phyloP scores from a whole-genome alignment of 2,113 vertebrate genomes.

The Kobus ellipsiprymnus region DNA sequence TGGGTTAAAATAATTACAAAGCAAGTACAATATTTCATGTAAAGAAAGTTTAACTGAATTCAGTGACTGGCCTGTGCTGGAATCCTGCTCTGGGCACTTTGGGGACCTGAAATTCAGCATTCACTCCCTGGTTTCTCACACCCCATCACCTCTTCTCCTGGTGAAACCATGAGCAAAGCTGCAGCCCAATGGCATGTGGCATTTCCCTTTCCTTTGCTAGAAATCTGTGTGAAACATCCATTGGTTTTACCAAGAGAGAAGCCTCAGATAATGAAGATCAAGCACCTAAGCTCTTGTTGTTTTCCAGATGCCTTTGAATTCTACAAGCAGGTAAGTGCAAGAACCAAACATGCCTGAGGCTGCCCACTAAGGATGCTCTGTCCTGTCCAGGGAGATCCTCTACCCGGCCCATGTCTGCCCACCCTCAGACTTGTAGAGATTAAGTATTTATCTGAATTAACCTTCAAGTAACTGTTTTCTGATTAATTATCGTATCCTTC shows the following conservation, averaged over 20 bases:
- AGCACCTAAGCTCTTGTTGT: background rate
- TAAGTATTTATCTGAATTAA: constrained; percentile 24
- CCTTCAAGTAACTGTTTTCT: background rate
- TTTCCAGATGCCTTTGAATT: constrained; percentile 38
- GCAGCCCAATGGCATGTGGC: background rate
- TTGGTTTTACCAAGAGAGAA: background rate
- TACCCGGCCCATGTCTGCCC: constrained; percentile 8
- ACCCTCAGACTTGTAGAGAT: background rate
- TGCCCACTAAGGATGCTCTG: constrained; percentile 28
- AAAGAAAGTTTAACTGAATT: background rate
- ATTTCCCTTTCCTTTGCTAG: background rate
- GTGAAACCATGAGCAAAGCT: background rate
- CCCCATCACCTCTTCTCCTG: background rate
- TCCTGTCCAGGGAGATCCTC: constrained; percentile 32
- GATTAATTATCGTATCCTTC: background rate
- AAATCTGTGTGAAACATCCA: background rate
- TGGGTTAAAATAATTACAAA: background rate
- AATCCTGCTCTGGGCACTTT: background rate
- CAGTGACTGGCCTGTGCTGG: fast-evolving
- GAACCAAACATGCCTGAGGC: constrained; percentile 38
- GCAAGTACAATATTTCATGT: no score
- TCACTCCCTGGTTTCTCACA: background rate
- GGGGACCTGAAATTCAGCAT: background rate
- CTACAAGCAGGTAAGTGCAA: background rate
- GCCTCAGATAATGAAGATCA: background rate